A percentile compares a stretch with the other conserved stretches of the same genome.
Evolutionary conservation across 2,113 vertebrate genomes (phyloP).

Genomic region (Mandrillus leucophaeus): DNA sequence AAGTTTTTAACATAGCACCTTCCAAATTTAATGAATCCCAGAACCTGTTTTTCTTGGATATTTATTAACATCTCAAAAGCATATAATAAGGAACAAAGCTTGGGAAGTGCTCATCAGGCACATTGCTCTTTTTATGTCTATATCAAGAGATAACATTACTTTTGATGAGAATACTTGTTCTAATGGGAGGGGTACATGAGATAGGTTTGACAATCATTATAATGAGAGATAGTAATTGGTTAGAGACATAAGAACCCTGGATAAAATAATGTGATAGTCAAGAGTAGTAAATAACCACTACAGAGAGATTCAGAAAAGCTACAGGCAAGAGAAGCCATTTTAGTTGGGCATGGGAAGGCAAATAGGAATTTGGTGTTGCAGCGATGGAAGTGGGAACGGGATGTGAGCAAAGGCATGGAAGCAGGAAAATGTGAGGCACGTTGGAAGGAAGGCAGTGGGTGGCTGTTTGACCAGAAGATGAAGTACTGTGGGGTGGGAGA

Average conservation of each 20-base stretch:
- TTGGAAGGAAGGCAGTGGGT: background rate
- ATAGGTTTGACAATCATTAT: background rate
- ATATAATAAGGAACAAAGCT: background rate
- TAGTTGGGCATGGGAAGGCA: background rate
- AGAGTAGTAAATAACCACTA: background rate
- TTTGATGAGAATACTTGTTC: background rate
- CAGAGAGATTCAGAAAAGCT: background rate
- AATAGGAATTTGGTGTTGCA: background rate
- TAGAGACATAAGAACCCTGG: background rate
- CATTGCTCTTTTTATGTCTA: background rate
- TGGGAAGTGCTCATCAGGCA: background rate
- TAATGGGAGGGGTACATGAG: background rate
- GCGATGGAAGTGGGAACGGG: background rate
- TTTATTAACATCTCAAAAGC: conserved; percentile 15
- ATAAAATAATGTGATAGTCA: background rate
- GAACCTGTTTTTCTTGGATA: conserved; percentile 1
- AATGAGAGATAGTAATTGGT: background rate
- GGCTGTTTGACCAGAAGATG: background rate
- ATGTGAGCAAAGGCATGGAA: background rate
- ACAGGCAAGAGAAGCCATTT: background rate
- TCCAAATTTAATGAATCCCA: background rate
- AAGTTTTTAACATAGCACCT: background rate
- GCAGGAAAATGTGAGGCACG: background rate
- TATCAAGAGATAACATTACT: background rate
- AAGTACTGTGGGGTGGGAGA: background rate